phyloP scores from a whole-genome alignment of 2,797 vertebrate species.

The Pelochelys cantorii region DNA sequence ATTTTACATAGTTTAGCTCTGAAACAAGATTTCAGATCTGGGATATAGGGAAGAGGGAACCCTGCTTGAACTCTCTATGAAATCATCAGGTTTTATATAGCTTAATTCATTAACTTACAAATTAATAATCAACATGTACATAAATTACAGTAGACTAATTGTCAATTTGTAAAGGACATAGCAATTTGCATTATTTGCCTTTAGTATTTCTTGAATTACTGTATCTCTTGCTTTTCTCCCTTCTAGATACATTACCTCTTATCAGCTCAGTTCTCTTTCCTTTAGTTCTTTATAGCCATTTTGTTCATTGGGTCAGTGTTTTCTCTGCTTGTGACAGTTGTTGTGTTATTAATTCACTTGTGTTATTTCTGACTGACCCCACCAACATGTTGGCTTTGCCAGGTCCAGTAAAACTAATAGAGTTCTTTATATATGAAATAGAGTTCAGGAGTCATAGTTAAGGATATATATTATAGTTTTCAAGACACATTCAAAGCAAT shows the following conservation, averaged over 20 bases:
- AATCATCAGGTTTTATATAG: background rate
- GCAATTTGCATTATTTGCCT: background rate
- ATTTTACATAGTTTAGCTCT: background rate
- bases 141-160: background rate
- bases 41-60: too few relatives aligned
- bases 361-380: conserved; percentile 62
- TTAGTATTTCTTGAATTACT: background rate
- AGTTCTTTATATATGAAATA: conserved; percentile 57
- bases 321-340: conserved; percentile 18
- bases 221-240: background rate
- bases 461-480: conserved; percentile 56
- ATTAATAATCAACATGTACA: background rate
- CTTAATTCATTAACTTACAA: background rate
- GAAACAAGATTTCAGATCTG: background rate
- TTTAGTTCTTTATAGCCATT: background rate
- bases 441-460: background rate
- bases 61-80: background rate
- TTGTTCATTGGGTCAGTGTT: background rate
- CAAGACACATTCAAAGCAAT: conserved; percentile 45
- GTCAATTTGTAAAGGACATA: background rate
- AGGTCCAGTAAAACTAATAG: conserved; percentile 43
- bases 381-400: conserved; percentile 58
- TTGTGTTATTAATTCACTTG: conserved; percentile 46
- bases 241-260: background rate
- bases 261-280: background rate